Evolutionary conservation across 2,113 vertebrate genomes (phyloP).

Genomic region (Enhydra lutris): DNA sequence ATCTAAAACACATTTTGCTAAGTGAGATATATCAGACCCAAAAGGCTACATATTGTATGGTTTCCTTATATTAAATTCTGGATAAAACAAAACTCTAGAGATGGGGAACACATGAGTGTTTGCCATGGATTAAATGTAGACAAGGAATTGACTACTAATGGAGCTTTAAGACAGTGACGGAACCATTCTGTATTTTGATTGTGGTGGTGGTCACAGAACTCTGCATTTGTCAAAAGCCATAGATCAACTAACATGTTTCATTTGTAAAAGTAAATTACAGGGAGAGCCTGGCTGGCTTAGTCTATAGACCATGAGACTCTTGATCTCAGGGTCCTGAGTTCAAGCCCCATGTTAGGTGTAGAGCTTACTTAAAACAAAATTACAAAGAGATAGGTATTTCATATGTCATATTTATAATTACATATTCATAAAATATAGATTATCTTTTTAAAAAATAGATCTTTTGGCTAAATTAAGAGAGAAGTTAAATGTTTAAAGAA

Average conservation of each 20-base stretch:
- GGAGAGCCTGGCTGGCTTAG: neutral
- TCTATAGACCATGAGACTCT: neutral
- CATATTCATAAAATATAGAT: neutral
- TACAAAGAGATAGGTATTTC: neutral
- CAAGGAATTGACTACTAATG: neutral
- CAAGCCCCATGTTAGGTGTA: neutral
- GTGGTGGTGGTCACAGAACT: neutral
- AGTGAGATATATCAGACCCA: neutral
- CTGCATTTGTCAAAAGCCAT: neutral
- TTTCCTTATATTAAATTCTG: neutral
- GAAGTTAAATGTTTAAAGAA: neutral
- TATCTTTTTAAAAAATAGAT: neutral
- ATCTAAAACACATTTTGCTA: neutral
- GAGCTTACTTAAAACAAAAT: neutral
- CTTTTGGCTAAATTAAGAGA: neutral
- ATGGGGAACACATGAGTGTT: neutral
- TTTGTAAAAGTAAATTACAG: neutral
- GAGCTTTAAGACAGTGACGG: fast-evolving
- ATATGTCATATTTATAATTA: neutral
- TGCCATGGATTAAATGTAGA: neutral
- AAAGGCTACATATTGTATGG: neutral
- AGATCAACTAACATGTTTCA: neutral
- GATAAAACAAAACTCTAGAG: neutral
- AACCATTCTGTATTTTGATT: neutral
- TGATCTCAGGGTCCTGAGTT: neutral